These are phyloP conservation scores for Syngnathus acus DNA, from an alignment of 2,797 vertebrate genomes.

Conservation along the genomic window DNA sequence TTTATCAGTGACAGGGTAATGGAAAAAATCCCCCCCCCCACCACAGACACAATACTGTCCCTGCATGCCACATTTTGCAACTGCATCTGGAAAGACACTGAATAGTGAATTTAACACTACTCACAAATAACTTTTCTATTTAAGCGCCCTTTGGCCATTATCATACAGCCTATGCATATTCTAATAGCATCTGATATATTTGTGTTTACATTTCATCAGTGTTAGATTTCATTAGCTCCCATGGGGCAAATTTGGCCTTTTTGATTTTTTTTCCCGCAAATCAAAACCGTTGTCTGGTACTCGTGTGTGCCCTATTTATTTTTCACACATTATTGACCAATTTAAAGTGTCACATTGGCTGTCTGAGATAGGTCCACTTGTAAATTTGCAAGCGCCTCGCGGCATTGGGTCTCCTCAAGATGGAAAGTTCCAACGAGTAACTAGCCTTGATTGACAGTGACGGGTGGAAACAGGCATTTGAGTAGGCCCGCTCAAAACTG, in stretches of 20 bases:
- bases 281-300: background rate
- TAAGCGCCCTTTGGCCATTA: background rate
- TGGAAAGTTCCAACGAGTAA: background rate
- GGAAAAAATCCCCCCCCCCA: conserved; percentile 9
- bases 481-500: background rate
- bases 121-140: background rate
- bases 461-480: background rate
- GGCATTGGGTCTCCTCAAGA: background rate
- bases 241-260: no score
- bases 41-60: background rate
- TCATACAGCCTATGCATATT: background rate
- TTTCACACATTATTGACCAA: background rate
- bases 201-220: no score
- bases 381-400: background rate
- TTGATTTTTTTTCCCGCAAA: background rate
- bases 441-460: background rate
- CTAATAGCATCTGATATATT: background rate
- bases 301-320: background rate
- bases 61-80: conserved; percentile 16
- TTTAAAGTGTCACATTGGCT: background rate
- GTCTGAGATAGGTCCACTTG: background rate
- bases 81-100: background rate
- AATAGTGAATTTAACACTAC: background rate
- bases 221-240: no score
- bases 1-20: conserved; percentile 44